Evolutionary conservation across 37 sponge, comb jelly and placozoan species (phyloP).

Genomic region (Lycopodina hypogea): DNA sequence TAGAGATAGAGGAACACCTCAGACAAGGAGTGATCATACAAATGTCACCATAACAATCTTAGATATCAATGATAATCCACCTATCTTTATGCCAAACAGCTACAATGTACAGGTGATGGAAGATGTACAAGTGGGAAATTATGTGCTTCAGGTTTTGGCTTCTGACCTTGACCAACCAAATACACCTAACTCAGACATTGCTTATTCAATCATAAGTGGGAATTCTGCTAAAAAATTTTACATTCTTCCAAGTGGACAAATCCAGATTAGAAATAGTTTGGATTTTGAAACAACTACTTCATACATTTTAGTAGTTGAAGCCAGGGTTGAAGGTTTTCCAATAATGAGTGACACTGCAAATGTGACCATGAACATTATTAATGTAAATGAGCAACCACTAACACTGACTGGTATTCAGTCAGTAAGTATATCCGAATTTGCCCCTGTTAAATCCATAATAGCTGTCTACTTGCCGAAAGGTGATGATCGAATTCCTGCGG

Average conservation of each 20-base stretch:
- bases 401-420: slow-evolving; percentile 9
- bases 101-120: slow-evolving; percentile 40
- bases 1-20: slow-evolving; percentile 20
- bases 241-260: not conserved
- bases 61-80: slow-evolving; percentile 80
- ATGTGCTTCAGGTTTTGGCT: slow-evolving; percentile 28
- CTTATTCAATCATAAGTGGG: slow-evolving; percentile 8
- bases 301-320: slow-evolving; percentile 31
- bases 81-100: slow-evolving; percentile 35
- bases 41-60: slow-evolving; percentile 43
- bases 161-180: slow-evolving; percentile 49
- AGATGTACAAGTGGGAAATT: not conserved
- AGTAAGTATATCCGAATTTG: slow-evolving; percentile 38
- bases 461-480: slow-evolving; percentile 29
- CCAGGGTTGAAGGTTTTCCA: slow-evolving; percentile 33
- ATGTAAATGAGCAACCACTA: slow-evolving; percentile 74
- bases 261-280: not conserved
- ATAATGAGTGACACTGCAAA: slow-evolving; percentile 16
- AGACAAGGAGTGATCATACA: not conserved
- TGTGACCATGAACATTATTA: slow-evolving; percentile 36
- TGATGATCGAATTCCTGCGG: slow-evolving; percentile 12
- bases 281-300: slow-evolving; percentile 31
- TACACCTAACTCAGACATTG: slow-evolving; percentile 42
- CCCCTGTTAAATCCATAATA: slow-evolving; percentile 16
- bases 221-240: not conserved